phyloP scores from a whole-genome alignment of 2,113 vertebrate genomes.

The Xenus cinereus region DNA sequence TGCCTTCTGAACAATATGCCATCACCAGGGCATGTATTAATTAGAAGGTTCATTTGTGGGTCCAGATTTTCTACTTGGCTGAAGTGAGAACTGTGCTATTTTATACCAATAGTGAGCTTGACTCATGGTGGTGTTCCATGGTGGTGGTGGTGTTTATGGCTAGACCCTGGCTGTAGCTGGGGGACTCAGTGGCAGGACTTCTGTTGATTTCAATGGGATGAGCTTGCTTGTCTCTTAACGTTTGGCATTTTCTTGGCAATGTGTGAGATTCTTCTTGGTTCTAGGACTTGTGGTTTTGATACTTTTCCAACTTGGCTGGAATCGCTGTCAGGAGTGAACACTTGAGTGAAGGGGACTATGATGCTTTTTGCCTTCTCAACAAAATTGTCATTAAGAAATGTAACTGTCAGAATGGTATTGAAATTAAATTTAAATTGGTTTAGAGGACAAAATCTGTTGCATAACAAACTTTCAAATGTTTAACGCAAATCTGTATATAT shows the following conservation, averaged over 20 bases:
- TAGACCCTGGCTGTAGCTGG: neutral
- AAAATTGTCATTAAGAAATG: neutral
- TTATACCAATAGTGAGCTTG: neutral
- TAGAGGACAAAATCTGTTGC: neutral
- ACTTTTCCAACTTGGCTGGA: neutral
- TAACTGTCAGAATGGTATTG: neutral
- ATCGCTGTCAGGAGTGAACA: neutral
- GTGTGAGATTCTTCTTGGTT: neutral
- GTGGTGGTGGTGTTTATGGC: neutral
- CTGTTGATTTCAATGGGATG: neutral
- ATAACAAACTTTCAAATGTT: slow-evolving; percentile 3
- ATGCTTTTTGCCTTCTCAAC: neutral
- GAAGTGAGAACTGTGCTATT: neutral
- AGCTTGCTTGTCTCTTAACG: neutral
- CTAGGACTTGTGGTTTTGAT: neutral
- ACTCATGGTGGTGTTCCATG: neutral
- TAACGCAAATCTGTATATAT: neutral
- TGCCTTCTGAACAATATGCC: neutral
- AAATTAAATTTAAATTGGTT: neutral
- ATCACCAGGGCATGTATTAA: neutral
- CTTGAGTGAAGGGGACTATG: neutral
- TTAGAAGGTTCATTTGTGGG: neutral
- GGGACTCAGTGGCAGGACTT: neutral
- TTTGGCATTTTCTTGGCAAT: neutral
- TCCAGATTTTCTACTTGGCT: neutral